Evolutionary conservation across 1,140 invertebrate genomes (phyloP), one percentile per base, ranked within the genome.

Genomic region (Drosophila repleta): DNA sequence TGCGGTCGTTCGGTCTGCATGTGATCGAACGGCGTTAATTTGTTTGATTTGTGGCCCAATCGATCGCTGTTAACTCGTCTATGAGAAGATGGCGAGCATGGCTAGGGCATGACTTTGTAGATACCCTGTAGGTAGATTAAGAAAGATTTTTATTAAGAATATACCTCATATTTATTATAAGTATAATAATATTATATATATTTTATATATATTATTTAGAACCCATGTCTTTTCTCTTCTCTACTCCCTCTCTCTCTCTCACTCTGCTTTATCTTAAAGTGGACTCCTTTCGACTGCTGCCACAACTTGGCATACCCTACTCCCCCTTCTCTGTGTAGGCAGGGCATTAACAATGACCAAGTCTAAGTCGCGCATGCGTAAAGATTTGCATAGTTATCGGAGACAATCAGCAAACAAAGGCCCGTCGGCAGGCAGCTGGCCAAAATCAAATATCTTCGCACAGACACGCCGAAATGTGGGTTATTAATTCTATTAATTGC

Each of bases 1-100:
- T 51, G 51, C 29, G 21, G 53, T 43, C n/a, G 24, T 39, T 45
- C 26, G 17, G 35, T n/a, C 20, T 20, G 39, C 24, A 63, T 69
- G 3, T 73, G 73, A 79, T 80, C 79, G 85, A 80, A 84, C 79
- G 68, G 61, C 45, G 67, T 66, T 85, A 85, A 84, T 84, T 85
- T 85, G 82, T 77, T 84, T 84, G 69, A 64, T 77, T 77, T 85
- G 80, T 67, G 57, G 73, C 41, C 29, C 11, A 64, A 63, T n/a
- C n/a, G 13, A 4, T 37, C 7, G 20, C 26, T 39, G 39, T 18
- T 55, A 52, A 55, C 37, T 7, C 17, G 45, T 39, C 11, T 51
- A 49, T 37, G 58, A 45, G 45, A 49, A 48, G 11, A 52, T 20
- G 32, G 3, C 43, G 4, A 41, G 7, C 37, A 41, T 15, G n/a